A percentile compares a stretch with the other conserved stretches of the same genome.
phyloP scores from a whole-genome alignment of 1,140 invertebrate species.

The Procambarus virginalis region DNA sequence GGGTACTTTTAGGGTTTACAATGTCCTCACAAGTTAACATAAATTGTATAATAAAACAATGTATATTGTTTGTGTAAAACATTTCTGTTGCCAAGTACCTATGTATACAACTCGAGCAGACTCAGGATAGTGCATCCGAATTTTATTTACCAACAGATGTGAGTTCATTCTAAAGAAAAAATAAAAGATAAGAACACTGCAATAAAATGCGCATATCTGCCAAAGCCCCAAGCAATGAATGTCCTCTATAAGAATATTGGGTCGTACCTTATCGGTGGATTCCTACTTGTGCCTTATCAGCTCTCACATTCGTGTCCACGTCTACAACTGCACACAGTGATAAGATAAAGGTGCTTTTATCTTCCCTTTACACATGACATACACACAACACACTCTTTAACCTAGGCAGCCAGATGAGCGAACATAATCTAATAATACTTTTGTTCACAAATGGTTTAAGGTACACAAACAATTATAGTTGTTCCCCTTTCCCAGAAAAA shows the following conservation, averaged over 20 bases:
- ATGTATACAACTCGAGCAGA: no score
- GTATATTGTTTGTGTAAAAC: neutral
- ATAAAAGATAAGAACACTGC: neutral
- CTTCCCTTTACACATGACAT: neutral
- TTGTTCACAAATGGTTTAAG: no score
- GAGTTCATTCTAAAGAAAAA: neutral
- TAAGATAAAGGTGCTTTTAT: neutral
- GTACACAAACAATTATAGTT: no score
- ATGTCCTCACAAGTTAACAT: neutral
- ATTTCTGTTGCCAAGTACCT: no score
- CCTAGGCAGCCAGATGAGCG: neutral
- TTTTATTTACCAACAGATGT: no score
- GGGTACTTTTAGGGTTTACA: neutral
- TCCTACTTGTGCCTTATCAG: neutral
- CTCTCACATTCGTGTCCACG: neutral
- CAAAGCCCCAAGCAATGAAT: neutral
- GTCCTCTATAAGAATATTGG: neutral
- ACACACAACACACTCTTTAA: no score
- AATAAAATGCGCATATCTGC: neutral
- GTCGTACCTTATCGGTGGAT: neutral
- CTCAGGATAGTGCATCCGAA: no score
- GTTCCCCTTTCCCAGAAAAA: no score
- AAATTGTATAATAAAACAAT: neutral
- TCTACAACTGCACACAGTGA: neutral
- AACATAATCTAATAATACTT: neutral